Conservation (phyloP, 2,888 invertebrate species). For the Patella depressa region DNA sequence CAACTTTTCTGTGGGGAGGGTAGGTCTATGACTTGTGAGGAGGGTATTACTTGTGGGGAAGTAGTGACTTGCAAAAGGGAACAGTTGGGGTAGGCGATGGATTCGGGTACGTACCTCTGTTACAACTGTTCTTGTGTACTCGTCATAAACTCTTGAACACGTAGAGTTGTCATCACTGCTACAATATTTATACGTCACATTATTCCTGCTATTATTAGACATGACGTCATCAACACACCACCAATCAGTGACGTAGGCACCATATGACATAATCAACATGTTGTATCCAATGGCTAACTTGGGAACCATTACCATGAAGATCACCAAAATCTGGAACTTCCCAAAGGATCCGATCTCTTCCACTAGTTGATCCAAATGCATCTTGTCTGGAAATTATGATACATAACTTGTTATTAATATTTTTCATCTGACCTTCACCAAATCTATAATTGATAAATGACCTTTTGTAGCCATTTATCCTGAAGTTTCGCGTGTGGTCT, state of each 20-base stretch:
- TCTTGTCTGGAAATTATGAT: background rate
- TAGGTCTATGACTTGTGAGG: no score
- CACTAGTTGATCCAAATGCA: constrained; percentile 32
- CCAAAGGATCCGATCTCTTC: constrained; percentile 41
- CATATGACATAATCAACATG: constrained; percentile 41
- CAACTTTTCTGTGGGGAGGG: no score
- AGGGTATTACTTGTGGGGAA: no score
- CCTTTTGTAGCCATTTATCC: no score
- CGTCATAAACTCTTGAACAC: constrained; percentile 22
- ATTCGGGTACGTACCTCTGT: constrained; percentile 32
- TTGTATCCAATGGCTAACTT: constrained; percentile 33
- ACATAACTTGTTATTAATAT: no score
- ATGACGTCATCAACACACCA: constrained; percentile 25
- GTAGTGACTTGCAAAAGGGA: no score
- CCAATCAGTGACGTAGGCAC: constrained; percentile 37
- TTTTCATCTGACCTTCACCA: no score
- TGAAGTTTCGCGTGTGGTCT: no score
- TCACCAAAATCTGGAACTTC: constrained; percentile 33
- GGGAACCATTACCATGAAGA: constrained; percentile 15
- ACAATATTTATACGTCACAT: constrained; percentile 17
- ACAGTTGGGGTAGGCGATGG: no score
- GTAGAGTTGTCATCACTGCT: constrained; percentile 13
- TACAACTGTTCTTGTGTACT: constrained; percentile 37
- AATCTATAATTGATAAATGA: no score
- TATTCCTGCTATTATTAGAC: constrained; percentile 3